Evolutionary conservation across 1,140 invertebrate genomes (phyloP), one percentile per base, ranked within the genome.

Genomic region (Leptinotarsa undecemlineata): DNA sequence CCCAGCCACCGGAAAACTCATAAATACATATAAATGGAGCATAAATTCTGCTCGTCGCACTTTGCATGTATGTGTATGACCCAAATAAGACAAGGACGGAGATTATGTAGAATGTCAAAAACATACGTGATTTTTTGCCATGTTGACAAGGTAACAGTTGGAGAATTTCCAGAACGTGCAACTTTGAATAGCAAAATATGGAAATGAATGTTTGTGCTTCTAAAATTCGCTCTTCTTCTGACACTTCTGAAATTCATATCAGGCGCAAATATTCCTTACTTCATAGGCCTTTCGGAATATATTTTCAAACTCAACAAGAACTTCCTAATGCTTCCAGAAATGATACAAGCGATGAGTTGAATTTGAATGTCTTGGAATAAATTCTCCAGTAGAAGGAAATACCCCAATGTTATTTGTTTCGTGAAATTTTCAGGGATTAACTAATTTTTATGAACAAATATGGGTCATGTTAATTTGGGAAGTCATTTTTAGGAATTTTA

Each of bases 21-120:
- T 75, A 75, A 75, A 75, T 75, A 75, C 74, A 75, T 72, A 75
- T 75, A 75, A 75, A 75, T 75, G 74, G 69, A 57, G 74, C 69
- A 75, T 75, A 75, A 75, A 75, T 75, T 75, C 62, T 67, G 74
- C 71, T 63, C 71, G 61, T 62, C 71, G 69, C 17, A 67, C 64
- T 67, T 67, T 67, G 42, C 64, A 67, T 26, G 64, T 67, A 67
- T 67, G 64, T 67, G 26, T 67, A 23, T 67, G 23, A 23, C 64
- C 21, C 64, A 26, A 67, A 67, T 67, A 67, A 67, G 64, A 67
- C 64, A 67, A 42, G 23, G 26, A 23, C 64, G n/a, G 26, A 17
- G 23, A 33, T 21, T 63, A 23, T 63, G 62, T 20, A 67, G 64
- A 13, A 33, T 26, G 23, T 23, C 19, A 42, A 67, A 67, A 21